A percentile compares a stretch with the other conserved stretches of the same genome.
Evolutionary conservation across 2,113 vertebrate genomes (phyloP).

Genomic region (Lepisosteus osseus): DNA sequence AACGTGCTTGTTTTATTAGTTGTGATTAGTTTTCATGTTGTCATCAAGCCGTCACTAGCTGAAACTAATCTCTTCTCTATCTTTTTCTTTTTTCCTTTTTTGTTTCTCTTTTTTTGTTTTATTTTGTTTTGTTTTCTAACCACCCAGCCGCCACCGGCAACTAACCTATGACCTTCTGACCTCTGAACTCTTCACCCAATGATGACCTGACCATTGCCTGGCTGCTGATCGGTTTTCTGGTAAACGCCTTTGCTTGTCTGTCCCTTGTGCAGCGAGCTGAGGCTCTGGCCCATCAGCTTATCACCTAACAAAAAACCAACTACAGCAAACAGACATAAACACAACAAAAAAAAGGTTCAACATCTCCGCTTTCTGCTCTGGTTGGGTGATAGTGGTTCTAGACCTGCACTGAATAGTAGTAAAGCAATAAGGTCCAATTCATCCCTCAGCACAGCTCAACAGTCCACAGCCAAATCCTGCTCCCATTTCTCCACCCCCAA

Average conservation of each 20-base stretch:
- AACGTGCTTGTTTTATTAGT: conserved; percentile 86
- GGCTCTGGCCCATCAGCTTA: conserved; percentile 82
- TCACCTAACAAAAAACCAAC: conserved; percentile 67
- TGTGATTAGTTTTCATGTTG: conserved; percentile 96
- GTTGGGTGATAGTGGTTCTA: conserved; percentile 80
- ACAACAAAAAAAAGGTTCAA: conserved; percentile 48
- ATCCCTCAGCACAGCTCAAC: conserved; percentile 73
- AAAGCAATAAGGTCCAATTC: conserved; percentile 89
- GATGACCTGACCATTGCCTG: conserved; percentile 98
- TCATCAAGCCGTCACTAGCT: conserved; percentile 99
- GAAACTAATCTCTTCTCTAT: conserved; percentile 99
- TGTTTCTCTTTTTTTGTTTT: conserved; percentile 65
- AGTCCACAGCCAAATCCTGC: conserved; percentile 59
- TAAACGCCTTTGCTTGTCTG: conserved; percentile 86
- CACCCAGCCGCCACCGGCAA: conserved; percentile 99
- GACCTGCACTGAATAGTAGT: conserved; percentile 86
- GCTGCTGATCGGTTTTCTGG: conserved; percentile 98
- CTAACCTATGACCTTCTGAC: conserved; percentile 99
- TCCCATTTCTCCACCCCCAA: conserved; percentile 22
- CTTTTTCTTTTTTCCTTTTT: conserved; percentile 80
- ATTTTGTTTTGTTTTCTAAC: conserved; percentile 85
- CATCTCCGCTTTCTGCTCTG: conserved; percentile 60
- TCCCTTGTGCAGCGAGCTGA: conserved; percentile 84
- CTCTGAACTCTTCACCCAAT: conserved; percentile 98
- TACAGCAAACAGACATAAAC: conserved; percentile 32